phyloP scores from a whole-genome alignment of 2,113 vertebrate genomes.

The Poicephalus gulielmi region DNA sequence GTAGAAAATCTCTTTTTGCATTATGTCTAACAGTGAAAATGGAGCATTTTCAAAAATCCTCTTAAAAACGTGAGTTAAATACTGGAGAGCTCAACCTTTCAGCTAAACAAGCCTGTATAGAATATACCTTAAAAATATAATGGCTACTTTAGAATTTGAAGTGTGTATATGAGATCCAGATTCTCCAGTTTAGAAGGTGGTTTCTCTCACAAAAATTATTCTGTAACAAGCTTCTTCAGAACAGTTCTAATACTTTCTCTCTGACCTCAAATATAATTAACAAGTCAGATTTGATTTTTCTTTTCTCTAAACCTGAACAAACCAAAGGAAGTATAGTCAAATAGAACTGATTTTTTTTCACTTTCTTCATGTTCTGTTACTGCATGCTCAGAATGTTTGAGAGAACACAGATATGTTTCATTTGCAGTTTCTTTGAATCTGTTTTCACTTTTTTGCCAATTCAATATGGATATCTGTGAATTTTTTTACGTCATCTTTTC shows the following conservation, averaged over 20 bases:
- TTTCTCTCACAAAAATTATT: not conserved
- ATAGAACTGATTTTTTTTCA: not conserved
- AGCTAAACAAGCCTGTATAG: not conserved
- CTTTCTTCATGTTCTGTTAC: not conserved
- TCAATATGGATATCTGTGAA: not conserved
- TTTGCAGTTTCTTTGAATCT: not conserved
- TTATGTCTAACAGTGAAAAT: not conserved
- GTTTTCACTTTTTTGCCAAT: not conserved
- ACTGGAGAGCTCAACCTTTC: not conserved
- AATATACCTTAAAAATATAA: not conserved
- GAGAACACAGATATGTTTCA: not conserved
- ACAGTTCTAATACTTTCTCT: not conserved
- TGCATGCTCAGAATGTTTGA: not conserved
- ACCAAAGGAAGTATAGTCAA: not conserved
- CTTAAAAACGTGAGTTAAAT: not conserved
- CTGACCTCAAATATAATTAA: not conserved
- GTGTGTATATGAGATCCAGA: not conserved
- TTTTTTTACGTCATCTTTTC: not conserved
- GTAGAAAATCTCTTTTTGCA: not conserved
- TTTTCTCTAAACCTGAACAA: not conserved
- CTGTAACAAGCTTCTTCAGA: not conserved
- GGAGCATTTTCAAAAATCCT: not conserved
- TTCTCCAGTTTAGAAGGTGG: not conserved
- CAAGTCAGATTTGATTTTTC: not conserved
- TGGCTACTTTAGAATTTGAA: not conserved